Conservation (phyloP, 2,888 invertebrate genomes). For the Tenthredo distinguenda region DNA sequence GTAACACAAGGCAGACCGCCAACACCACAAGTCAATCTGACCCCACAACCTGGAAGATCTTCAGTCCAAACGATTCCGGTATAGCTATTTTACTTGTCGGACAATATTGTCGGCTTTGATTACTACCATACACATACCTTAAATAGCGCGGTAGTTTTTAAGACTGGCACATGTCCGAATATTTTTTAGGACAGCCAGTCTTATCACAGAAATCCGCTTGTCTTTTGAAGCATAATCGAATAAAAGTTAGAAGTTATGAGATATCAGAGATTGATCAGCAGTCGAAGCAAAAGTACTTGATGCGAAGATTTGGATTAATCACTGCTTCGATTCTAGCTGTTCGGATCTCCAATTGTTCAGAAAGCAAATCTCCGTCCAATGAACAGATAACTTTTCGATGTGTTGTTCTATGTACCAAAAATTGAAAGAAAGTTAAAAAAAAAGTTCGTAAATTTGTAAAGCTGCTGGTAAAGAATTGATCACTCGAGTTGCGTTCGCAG, state of each 20-base stretch:
- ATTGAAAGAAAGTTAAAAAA: too few relatives aligned
- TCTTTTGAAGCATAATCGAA: neutral
- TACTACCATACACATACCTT: neutral
- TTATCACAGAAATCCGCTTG: neutral
- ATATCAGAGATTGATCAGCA: neutral
- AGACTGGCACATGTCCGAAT: neutral
- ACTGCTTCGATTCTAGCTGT: too few relatives aligned
- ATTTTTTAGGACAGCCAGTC: neutral
- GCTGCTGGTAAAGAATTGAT: too few relatives aligned
- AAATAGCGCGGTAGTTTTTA: neutral
- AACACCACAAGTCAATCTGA: conserved; percentile 70
- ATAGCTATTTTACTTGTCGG: conserved; percentile 26
- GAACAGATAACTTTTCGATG: too few relatives aligned
- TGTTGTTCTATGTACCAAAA: too few relatives aligned
- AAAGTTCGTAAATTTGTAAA: too few relatives aligned
- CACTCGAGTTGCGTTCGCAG: too few relatives aligned
- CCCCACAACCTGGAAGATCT: conserved; percentile 68
- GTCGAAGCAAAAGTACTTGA: neutral
- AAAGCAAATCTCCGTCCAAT: too few relatives aligned
- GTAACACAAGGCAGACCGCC: conserved; percentile 69
- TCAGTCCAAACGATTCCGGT: conserved; percentile 72
- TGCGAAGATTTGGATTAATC: neutral
- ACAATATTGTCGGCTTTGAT: neutral
- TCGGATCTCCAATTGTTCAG: too few relatives aligned
- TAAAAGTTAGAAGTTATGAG: neutral